Conservation (phyloP, 2,113 vertebrate species). For the Phalacrocorax pelagicus region DNA sequence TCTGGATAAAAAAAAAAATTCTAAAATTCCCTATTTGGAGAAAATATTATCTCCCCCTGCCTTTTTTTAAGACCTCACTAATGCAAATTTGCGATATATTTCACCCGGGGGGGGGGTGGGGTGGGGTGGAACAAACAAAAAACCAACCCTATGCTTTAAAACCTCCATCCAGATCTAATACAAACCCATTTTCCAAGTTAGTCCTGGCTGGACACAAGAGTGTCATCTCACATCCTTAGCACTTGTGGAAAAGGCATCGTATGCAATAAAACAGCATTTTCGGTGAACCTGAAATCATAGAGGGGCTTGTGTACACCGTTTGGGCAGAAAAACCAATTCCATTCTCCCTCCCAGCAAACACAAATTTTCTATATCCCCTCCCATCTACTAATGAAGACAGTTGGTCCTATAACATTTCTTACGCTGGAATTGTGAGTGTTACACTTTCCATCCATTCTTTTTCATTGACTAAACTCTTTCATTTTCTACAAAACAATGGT, state of each 20-base stretch:
- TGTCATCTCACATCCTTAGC: neutral
- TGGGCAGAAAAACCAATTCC: neutral
- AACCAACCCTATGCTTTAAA: neutral
- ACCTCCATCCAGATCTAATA: neutral
- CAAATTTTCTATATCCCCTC: neutral
- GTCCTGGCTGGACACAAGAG: neutral
- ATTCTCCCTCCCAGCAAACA: neutral
- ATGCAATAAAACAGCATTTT: neutral
- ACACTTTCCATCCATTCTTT: neutral
- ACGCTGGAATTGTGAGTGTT: neutral
- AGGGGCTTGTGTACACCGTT: neutral
- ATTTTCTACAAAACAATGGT: neutral
- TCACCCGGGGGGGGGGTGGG: neutral
- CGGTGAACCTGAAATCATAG: neutral
- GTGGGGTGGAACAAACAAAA: too few species aligned
- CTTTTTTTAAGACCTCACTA: neutral
- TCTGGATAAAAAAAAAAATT: neutral
- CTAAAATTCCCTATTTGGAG: neutral
- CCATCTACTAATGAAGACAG: neutral
- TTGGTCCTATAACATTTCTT: neutral
- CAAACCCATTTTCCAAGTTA: neutral
- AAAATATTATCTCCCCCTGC: accelerated
- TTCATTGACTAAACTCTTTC: neutral
- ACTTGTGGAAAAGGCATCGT: neutral
- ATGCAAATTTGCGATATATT: neutral